Conservation (phyloP, 2,797 vertebrate genomes). For the Poeciliopsis turneri region DNA sequence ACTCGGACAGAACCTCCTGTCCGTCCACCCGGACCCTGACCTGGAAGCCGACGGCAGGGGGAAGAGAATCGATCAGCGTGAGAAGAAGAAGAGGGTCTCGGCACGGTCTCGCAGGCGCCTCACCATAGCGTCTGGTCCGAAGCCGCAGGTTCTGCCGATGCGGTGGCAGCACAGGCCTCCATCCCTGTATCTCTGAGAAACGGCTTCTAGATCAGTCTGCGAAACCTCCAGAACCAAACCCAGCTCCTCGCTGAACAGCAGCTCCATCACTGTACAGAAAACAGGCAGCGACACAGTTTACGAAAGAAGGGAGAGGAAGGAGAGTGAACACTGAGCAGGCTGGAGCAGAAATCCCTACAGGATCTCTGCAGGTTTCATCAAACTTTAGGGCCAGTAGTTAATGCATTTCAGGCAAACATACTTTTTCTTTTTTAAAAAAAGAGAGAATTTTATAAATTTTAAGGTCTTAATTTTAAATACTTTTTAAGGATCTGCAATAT, state of each 20-base stretch:
- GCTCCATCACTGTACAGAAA: conserved; percentile 77
- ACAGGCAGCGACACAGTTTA: not conserved
- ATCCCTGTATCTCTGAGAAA: conserved; percentile 75
- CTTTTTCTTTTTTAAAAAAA: too few species aligned
- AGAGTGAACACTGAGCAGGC: not conserved
- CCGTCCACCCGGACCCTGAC: conserved; percentile 81
- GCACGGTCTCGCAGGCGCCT: conserved; percentile 35
- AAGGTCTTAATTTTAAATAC: too few species aligned
- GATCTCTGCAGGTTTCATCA: too few species aligned
- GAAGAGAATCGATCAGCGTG: not conserved
- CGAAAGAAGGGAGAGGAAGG: not conserved
- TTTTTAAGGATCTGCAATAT: too few species aligned
- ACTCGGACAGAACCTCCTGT: conserved; percentile 77
- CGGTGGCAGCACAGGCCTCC: conserved; percentile 81
- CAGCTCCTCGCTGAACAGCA: conserved; percentile 90
- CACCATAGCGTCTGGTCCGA: conserved; percentile 85
- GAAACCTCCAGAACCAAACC: conserved; percentile 89
- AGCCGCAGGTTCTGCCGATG: conserved; percentile 82
- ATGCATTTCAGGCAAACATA: too few species aligned
- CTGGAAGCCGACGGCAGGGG: conserved; percentile 59
- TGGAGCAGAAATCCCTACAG: not conserved
- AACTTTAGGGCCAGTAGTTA: too few species aligned
- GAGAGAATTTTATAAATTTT: too few species aligned
- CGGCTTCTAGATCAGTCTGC: conserved; percentile 55
- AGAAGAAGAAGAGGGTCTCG: not conserved